These are phyloP conservation scores for Hycleus cichorii DNA, from an alignment of 1,140 invertebrate species.

Conservation along the genomic window DNA sequence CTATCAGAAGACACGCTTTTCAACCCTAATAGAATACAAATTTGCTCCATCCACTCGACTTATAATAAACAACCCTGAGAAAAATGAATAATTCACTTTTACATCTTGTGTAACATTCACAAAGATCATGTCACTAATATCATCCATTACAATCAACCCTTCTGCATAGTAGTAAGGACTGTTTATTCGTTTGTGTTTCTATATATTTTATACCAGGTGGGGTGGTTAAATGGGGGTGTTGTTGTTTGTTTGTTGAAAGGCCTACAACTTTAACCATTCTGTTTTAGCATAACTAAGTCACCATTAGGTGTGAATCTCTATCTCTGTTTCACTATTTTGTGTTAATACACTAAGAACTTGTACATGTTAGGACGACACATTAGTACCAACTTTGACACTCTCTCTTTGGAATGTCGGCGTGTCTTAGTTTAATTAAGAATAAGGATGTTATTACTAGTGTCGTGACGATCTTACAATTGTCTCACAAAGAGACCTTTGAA, in stretches of 20 bases:
- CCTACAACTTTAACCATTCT: slow-evolving; percentile 20
- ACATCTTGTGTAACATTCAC: too few species aligned
- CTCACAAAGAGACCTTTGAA: slow-evolving; percentile 12
- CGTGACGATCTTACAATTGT: slow-evolving; percentile 15
- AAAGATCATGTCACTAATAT: too few species aligned
- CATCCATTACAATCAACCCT: too few species aligned
- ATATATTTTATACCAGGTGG: too few species aligned
- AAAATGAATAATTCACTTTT: too few species aligned
- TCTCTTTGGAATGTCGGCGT: slow-evolving; percentile 17
- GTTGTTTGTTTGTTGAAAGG: neutral
- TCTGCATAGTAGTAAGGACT: too few species aligned
- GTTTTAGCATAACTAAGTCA: slow-evolving; percentile 22
- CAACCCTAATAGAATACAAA: too few species aligned
- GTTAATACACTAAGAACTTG: slow-evolving; percentile 19
- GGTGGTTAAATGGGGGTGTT: too few species aligned
- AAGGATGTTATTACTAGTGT: slow-evolving; percentile 17
- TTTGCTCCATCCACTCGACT: too few species aligned
- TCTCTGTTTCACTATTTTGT: neutral
- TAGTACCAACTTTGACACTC: slow-evolving; percentile 20
- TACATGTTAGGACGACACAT: slow-evolving; percentile 20
- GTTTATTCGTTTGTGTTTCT: too few species aligned
- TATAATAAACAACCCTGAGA: too few species aligned
- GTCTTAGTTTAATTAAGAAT: slow-evolving; percentile 23
- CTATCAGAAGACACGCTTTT: too few species aligned
- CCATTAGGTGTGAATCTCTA: slow-evolving; percentile 10